phyloP scores from a whole-genome alignment of 2,113 vertebrate species.

The Nanger granti region DNA sequence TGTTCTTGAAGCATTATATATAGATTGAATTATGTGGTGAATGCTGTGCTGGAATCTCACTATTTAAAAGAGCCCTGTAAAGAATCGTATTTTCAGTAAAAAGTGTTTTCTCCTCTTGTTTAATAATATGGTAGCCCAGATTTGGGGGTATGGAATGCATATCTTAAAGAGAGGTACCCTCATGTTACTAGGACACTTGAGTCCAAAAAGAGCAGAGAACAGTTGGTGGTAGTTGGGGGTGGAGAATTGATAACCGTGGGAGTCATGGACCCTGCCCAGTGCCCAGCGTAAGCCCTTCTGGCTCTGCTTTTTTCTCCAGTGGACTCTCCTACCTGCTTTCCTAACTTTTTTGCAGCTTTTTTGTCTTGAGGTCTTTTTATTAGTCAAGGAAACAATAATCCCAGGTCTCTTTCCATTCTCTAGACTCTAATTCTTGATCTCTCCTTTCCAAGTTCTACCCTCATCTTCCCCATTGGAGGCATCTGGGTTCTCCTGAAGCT shows the following conservation, averaged over 20 bases:
- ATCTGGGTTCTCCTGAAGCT: neutral
- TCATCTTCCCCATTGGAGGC: neutral
- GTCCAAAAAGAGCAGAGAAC: neutral
- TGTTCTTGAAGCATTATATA: neutral
- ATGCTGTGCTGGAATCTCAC: neutral
- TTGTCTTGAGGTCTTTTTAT: neutral
- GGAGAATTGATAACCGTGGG: neutral
- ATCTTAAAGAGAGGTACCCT: neutral
- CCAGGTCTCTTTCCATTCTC: neutral
- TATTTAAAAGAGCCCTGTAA: neutral
- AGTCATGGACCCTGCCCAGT: neutral
- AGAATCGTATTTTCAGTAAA: neutral
- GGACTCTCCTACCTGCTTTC: neutral
- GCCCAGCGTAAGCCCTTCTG: neutral
- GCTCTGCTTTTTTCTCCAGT: neutral
- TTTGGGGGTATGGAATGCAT: neutral
- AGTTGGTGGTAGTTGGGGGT: neutral
- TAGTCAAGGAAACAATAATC: neutral
- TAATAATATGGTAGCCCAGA: neutral
- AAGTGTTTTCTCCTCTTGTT: neutral
- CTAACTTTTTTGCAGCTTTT: neutral
- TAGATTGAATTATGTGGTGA: neutral
- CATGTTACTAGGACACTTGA: neutral
- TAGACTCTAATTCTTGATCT: neutral
- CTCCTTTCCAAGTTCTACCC: neutral